Evolutionary conservation across 2,113 vertebrate species (phyloP).

Genomic region (Physeter macrocephalus): DNA sequence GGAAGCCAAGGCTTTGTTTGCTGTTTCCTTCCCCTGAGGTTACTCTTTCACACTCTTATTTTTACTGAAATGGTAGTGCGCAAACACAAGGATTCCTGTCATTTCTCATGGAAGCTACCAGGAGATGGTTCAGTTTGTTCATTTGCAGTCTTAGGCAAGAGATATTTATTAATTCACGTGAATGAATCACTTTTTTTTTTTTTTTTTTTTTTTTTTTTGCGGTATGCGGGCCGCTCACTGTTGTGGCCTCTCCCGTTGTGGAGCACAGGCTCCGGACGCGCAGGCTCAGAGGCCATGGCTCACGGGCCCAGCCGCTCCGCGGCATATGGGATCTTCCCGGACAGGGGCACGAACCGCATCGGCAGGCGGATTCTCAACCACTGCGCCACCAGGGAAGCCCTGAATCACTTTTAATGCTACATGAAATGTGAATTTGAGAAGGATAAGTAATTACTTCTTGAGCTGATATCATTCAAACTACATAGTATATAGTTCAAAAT

Average conservation of each 20-base stretch:
- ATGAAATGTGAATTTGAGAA: not conserved
- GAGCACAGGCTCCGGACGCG: too few relatives aligned
- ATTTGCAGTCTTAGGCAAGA: conserved; percentile 46
- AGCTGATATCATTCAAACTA: conserved; percentile 5
- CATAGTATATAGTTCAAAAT: not conserved
- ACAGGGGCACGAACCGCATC: too few relatives aligned
- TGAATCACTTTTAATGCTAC: conserved; percentile 52
- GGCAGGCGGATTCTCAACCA: too few relatives aligned
- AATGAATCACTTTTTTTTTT: conserved; percentile 63
- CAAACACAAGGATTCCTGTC: conserved; percentile 23
- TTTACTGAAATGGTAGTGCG: not conserved
- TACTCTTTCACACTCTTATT: conserved; percentile 9
- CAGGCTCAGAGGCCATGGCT: too few relatives aligned
- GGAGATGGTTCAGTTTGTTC: conserved; percentile 61
- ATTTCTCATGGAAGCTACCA: conserved; percentile 19
- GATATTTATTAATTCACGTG: conserved; percentile 44
- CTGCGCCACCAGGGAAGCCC: too few relatives aligned
- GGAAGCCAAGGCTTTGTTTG: not conserved
- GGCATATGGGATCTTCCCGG: too few relatives aligned
- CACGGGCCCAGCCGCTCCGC: too few relatives aligned
- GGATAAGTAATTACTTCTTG: not conserved
- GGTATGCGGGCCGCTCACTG: too few relatives aligned
- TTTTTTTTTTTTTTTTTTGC: too few relatives aligned
- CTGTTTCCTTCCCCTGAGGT: not conserved
- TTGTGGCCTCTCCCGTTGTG: too few relatives aligned